Evolutionary conservation across 2,797 vertebrate genomes (phyloP), one percentile per base, ranked within the genome.

Genomic region (Pangasius larnaudii): DNA sequence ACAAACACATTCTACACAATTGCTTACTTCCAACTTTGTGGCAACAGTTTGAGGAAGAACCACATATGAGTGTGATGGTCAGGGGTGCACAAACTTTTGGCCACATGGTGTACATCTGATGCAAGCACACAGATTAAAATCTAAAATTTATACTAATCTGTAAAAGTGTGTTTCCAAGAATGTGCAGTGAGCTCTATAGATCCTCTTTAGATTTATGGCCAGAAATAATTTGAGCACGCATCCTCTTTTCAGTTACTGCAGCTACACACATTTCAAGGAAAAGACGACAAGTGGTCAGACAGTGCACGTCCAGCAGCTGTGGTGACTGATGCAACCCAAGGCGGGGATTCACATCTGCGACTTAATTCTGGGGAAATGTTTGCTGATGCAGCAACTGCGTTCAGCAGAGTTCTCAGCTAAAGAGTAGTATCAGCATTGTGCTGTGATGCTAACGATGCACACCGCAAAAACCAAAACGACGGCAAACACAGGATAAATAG

Each of bases 361-460:
- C 91, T 91, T 79, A 67, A 85, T 82, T 65, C 61, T 91, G 89
- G 89, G 80, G 85, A 92, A 90, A 87, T 92, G 88, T 93, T 77
- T 90, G 93, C 94, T 95, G 93, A 95, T 87, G 88, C 84, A 88
- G 92, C 93, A 94, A 46, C 80, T 84, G 51, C 88, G 71, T 84
- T 58, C 72, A 87, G 72, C 87, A 56, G 85, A 81, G 75, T 87
- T 89, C 88, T 82, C 79, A 77, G 56, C 84, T 71, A 89, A 56
- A 90, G 36, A 88, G 82, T 87, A 87, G 74, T 85, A 93, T 95
- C 94, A 95, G 94, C 95, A 90, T 85, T 86, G 87, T 58, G 9
- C 63, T 53, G 75, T 74, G 82, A 87, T 87, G 82, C 79, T 85
- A 80, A 91, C 80, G 16, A 85, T n/a, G 74, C 75, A 85, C 90